phyloP scores from a whole-genome alignment of 2,113 vertebrate genomes.

The Corydoras sp. region DNA sequence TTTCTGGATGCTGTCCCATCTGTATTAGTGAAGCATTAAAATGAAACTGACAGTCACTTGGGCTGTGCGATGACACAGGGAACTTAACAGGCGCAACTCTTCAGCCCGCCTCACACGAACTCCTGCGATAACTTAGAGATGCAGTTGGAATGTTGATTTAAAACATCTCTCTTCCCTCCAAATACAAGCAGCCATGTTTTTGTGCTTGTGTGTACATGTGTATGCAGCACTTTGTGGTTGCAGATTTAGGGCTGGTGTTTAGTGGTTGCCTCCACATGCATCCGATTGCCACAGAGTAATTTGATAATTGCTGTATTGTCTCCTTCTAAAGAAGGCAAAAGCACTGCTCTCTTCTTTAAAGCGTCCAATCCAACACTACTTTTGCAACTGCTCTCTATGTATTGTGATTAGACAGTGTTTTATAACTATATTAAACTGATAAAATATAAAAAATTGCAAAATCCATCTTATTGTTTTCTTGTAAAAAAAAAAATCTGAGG shows the following conservation, averaged over 20 bases:
- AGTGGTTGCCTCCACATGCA: no score
- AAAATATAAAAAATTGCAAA: no score
- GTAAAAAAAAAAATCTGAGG: not conserved
- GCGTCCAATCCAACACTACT: constrained; percentile 2
- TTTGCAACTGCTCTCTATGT: not conserved
- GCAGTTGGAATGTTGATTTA: constrained; percentile 52
- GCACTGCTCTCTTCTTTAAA: not conserved
- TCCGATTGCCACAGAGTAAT: constrained; percentile 8
- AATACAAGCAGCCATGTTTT: constrained; percentile 42
- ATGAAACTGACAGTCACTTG: constrained; percentile 61
- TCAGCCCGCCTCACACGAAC: constrained; percentile 50
- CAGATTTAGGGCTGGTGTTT: constrained; percentile 15
- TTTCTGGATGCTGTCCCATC: constrained; percentile 50
- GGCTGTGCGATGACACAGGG: constrained; percentile 42
- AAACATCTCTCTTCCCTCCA: constrained; percentile 52
- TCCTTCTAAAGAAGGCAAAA: constrained; percentile 18
- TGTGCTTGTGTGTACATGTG: constrained; percentile 12
- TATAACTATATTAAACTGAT: not conserved
- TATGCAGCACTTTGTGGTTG: constrained; percentile 5
- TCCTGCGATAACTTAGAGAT: constrained; percentile 38
- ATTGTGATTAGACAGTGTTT: not conserved
- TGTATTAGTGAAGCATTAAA: constrained; percentile 61
- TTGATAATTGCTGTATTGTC: constrained; percentile 34
- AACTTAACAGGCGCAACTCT: constrained; percentile 39
- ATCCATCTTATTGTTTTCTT: not conserved